These are phyloP conservation scores for Lasioglossum baleicum DNA, from an alignment of 1,140 invertebrate genomes.

Conservation along the genomic window DNA sequence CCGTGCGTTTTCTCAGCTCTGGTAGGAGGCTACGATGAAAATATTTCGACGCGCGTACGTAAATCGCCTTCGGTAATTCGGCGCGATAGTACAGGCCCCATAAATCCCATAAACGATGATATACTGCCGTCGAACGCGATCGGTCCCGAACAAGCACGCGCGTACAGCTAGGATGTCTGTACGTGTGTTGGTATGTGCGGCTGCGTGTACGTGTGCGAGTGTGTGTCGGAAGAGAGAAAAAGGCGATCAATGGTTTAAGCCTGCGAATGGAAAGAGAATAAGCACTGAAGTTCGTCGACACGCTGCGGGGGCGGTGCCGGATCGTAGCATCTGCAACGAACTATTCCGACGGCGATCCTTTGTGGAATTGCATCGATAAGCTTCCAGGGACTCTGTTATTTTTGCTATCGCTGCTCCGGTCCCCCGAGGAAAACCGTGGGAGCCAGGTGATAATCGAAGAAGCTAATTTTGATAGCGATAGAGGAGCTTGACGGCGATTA, in stretches of 20 bases:
- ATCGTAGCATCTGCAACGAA: neutral
- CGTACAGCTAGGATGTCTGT: no score
- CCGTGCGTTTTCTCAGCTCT: neutral
- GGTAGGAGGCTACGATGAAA: conserved; percentile 23
- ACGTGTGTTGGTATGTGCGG: no score
- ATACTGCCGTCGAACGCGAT: conserved; percentile 43
- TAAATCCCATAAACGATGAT: conserved; percentile 68
- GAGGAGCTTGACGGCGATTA: no score
- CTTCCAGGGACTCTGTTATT: neutral
- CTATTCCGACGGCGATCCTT: neutral
- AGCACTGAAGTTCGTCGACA: conserved; percentile 8
- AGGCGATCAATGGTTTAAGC: conserved; percentile 56
- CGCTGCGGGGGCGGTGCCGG: neutral
- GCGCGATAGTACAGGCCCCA: conserved; percentile 47
- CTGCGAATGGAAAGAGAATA: conserved; percentile 41
- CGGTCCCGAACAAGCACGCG: conserved; percentile 19
- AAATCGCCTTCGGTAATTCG: conserved; percentile 69
- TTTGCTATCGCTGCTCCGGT: neutral
- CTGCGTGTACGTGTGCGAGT: neutral
- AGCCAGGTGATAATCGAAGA: no score
- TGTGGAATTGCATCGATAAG: neutral
- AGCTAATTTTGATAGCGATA: no score
- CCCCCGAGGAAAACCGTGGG: no score
- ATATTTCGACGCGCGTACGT: conserved; percentile 56
- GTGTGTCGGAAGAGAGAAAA: conserved; percentile 37